Base-by-base conservation (phyloP, 1,140 invertebrate genomes). In the Pogonomyrmex californicus region DNA sequence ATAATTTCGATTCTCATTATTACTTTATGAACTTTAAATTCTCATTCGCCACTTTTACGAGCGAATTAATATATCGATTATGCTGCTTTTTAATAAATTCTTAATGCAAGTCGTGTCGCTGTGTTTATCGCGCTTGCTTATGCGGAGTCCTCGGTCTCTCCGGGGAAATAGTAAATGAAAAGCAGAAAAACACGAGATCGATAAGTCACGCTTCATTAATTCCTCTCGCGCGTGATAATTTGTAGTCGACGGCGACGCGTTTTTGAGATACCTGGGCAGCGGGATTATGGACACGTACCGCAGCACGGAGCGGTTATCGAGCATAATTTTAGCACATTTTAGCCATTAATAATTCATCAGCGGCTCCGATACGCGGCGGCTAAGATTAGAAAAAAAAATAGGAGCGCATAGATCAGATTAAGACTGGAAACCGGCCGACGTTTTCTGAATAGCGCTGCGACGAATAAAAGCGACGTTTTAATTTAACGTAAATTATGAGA, bases 161-260 rank as follows among this genome's bases (percentile, higher is more conserved):
- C 9, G 2, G 9, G 63, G 56, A 14, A 63, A 41, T 12, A 41
- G 36, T 41, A 49, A 75, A 49, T 47, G 47, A 60, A 83, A 73
- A 51, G 68, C 14, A 54, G 62, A 63, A 73, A 75, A 49, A 49
- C 54, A 75, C 4, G 30, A 60, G 79, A 83, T 75, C 68, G 68
- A 83, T 83, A 75, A 75, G 79, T 75, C 79, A 83, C 54, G 79
- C 79, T 75, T 83, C 79, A 75, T 83, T 83, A 83, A 49, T 47
- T 70, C 47, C 30, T 9, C 62, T 47, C 54, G 68, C 79, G 68
- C 7, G 38, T 10, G 68, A 73, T 73, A 83, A 73, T 83, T 83
- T 60, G 54, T 62, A 49, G 68, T 83, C 68, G 41, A 81, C 51
- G 14, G 49, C n/a, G 77, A 41, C 10, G 63, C 49, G 17, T 60